phyloP scores from a whole-genome alignment of 2,888 invertebrate species.

The Hipparchia sbordonii region DNA sequence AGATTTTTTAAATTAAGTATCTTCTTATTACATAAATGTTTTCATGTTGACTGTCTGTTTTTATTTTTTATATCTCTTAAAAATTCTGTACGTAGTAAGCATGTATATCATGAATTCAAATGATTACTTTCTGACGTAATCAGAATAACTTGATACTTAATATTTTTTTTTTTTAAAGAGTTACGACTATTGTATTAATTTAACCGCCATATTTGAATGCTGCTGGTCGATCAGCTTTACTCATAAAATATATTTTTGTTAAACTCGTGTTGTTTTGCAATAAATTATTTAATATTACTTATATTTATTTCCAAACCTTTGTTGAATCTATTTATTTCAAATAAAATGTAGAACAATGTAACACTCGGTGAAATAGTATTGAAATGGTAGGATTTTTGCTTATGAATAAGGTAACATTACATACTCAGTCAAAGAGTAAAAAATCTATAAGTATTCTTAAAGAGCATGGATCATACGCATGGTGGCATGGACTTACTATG shows the following conservation, averaged over 20 bases:
- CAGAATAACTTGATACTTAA: background rate
- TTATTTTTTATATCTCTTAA: too few relatives aligned
- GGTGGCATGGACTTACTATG: too few relatives aligned
- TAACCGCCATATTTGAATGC: constrained; percentile 5
- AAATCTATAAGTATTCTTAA: too few relatives aligned
- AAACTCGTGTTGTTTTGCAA: constrained; percentile 26
- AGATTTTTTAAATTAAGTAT: background rate
- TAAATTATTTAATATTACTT: constrained; percentile 24
- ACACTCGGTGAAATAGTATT: too few relatives aligned
- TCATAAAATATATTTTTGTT: constrained; percentile 20
- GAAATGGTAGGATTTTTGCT: too few relatives aligned
- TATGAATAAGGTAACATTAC: too few relatives aligned
- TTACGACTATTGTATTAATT: background rate
- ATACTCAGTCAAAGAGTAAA: too few relatives aligned
- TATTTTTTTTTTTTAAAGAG: background rate
- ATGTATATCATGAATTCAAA: background rate
- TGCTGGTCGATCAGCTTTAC: constrained; percentile 33
- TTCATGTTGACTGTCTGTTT: too few relatives aligned
- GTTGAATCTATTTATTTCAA: background rate
- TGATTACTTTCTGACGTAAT: background rate
- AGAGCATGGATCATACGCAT: too few relatives aligned
- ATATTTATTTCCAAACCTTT: constrained; percentile 6
- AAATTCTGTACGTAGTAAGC: background rate
- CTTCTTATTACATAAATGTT: too few relatives aligned
- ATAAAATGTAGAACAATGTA: too few relatives aligned